Conservation (phyloP, 2,113 vertebrate genomes). For the Sarotherodon lohbergeri region DNA sequence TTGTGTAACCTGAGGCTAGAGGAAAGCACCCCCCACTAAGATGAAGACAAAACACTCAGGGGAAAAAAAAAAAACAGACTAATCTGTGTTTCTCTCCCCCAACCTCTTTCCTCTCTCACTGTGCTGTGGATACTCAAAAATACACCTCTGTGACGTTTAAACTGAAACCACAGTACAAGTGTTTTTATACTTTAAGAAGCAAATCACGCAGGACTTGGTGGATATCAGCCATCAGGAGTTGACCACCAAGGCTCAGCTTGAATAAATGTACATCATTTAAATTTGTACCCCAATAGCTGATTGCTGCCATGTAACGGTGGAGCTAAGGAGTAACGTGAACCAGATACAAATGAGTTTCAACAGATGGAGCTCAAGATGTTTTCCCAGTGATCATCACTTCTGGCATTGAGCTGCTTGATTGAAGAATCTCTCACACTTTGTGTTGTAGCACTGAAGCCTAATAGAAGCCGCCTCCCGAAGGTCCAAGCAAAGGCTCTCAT, state of each 20-base stretch:
- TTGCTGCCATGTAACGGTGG: background rate
- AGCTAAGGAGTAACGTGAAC: background rate
- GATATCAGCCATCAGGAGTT: background rate
- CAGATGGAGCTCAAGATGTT: background rate
- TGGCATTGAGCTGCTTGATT: constrained; percentile 12
- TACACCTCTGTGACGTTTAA: background rate
- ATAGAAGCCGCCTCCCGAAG: constrained; percentile 28
- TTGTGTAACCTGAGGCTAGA: constrained; percentile 52
- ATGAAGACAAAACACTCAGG: constrained; percentile 51
- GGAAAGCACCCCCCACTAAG: constrained; percentile 38
- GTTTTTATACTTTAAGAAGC: background rate
- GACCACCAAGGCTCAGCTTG: background rate
- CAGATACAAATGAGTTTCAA: background rate
- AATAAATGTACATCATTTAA: background rate
- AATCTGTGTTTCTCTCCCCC: constrained; percentile 20
- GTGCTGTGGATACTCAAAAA: background rate
- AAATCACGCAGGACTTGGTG: accelerated
- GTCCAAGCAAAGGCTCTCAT: constrained; percentile 26
- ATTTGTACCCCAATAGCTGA: background rate
- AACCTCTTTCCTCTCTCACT: background rate
- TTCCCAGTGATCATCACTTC: constrained; percentile 1
- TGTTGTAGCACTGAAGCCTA: constrained; percentile 13
- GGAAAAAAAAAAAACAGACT: background rate
- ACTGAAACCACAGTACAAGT: background rate
- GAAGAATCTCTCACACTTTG: constrained; percentile 30